These are phyloP conservation scores for Spisula subtruncata DNA, from an alignment of 2,888 invertebrate species.

Conservation along the genomic window DNA sequence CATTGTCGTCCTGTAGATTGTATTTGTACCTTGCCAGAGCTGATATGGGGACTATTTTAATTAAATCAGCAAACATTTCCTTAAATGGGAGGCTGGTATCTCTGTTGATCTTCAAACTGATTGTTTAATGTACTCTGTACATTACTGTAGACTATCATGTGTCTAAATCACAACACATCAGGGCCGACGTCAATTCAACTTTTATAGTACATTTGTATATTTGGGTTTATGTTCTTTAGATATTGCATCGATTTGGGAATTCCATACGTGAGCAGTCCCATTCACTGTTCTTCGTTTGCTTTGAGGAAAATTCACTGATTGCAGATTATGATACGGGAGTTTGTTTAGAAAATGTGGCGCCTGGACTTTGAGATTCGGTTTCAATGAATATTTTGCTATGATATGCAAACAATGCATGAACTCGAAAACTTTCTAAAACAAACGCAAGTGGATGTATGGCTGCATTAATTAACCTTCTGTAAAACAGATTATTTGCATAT, in stretches of 20 bases:
- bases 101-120: too few species aligned
- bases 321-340: not conserved
- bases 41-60: too few species aligned
- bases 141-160: too few species aligned
- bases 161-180: too few species aligned
- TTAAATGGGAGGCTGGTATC: too few species aligned
- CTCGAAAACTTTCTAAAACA: not conserved
- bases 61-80: too few species aligned
- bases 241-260: not conserved
- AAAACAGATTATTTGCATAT: too few species aligned
- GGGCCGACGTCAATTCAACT: not conserved
- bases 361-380: not conserved
- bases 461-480: too few species aligned
- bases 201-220: not conserved
- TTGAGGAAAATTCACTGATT: not conserved
- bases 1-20: too few species aligned
- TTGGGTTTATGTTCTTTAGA: not conserved
- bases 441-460: not conserved
- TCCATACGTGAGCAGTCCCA: not conserved
- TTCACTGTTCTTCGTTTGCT: not conserved
- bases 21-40: too few species aligned
- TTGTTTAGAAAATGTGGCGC: not conserved
- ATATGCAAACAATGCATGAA: not conserved
- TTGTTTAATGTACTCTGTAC: too few species aligned
- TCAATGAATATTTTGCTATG: not conserved